Evolutionary conservation across 2,888 invertebrate genomes (phyloP).

Genomic region (Eremobia ochroleuca): DNA sequence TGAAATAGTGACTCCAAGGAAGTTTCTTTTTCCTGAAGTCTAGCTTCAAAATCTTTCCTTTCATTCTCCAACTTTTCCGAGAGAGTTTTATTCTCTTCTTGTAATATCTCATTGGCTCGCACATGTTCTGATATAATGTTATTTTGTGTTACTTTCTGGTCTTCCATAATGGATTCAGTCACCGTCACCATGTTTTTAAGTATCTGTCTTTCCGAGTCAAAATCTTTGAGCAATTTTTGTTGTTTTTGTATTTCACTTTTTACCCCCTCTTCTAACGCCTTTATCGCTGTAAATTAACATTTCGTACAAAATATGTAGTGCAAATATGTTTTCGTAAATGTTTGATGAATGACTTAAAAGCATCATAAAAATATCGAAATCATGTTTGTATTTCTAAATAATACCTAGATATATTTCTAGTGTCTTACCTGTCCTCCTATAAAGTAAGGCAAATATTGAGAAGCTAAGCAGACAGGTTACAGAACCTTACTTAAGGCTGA

Average conservation of each 20-base stretch:
- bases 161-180: slow-evolving; percentile 84
- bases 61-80: slow-evolving; percentile 63
- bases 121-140: slow-evolving; percentile 74
- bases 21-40: slow-evolving; percentile 69
- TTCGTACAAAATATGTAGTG: background rate
- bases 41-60: slow-evolving; percentile 62
- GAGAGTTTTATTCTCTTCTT: slow-evolving; percentile 70
- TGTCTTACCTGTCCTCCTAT: background rate
- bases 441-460: background rate
- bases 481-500: background rate
- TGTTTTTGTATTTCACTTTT: slow-evolving; percentile 75
- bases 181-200: slow-evolving; percentile 83
- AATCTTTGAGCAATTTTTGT: slow-evolving; percentile 78
- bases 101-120: slow-evolving; percentile 71
- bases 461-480: background rate
- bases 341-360: slow-evolving; percentile 5
- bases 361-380: background rate
- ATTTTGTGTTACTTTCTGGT: slow-evolving; percentile 76
- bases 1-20: slow-evolving; percentile 66
- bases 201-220: slow-evolving; percentile 80
- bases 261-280: slow-evolving; percentile 76
- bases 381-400: background rate
- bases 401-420: background rate
- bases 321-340: background rate
- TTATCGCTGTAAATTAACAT: slow-evolving; percentile 72